Evolutionary conservation across 2,113 vertebrate species (phyloP).

Genomic region (Myocastor coypus): DNA sequence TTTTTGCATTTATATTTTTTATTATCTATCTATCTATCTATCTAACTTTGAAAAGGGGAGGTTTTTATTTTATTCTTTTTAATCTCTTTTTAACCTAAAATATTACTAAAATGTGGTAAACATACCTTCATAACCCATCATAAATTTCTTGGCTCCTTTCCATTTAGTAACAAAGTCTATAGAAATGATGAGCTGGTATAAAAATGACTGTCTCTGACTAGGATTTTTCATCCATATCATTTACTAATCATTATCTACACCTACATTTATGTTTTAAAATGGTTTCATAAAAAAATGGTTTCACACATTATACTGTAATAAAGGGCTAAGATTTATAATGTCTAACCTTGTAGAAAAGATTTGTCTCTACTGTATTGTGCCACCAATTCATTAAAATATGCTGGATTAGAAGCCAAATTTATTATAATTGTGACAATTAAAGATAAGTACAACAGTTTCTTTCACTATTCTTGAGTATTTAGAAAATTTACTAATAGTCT

Average conservation of each 20-base stretch:
- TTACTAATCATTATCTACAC: background rate
- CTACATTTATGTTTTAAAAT: background rate
- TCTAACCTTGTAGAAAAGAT: slow-evolving; percentile 27
- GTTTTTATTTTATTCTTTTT: background rate
- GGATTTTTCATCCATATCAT: background rate
- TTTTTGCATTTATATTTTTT: background rate
- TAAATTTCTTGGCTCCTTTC: background rate
- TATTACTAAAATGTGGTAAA: background rate
- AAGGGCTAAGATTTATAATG: background rate
- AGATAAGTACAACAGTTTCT: slow-evolving; percentile 40
- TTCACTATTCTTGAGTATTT: slow-evolving; percentile 41
- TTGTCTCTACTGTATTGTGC: slow-evolving; percentile 24
- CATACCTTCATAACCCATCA: background rate
- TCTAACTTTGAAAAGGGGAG: background rate
- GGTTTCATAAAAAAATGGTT: background rate
- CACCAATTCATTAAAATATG: background rate
- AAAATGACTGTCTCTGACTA: background rate
- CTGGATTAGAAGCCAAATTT: background rate
- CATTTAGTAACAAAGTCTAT: slow-evolving; percentile 11
- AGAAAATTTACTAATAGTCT: slow-evolving; percentile 29
- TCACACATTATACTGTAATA: background rate
- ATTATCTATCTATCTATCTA: background rate
- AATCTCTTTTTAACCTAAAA: background rate
- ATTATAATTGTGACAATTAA: slow-evolving; percentile 25
- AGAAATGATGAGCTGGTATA: background rate